These are phyloP conservation scores for Eucidaris tribuloides DNA, from an alignment of 35 echinoderm and acorn worm species.

Conservation along the genomic window DNA sequence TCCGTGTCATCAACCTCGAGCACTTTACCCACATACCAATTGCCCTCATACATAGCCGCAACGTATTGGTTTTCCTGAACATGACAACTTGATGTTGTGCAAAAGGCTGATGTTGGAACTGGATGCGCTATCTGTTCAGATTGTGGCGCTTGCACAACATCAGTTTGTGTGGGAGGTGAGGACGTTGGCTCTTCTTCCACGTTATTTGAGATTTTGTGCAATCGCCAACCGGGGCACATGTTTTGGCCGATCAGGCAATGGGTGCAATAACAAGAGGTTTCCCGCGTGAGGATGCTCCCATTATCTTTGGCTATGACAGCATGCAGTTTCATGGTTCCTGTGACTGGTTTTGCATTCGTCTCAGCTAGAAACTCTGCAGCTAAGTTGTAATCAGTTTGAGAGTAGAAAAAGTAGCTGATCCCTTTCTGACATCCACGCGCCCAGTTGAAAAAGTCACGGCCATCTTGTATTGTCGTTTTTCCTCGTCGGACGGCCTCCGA, in stretches of 20 bases:
- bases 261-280: constrained; percentile 38
- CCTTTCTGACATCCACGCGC: background rate
- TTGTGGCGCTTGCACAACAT: too few relatives aligned
- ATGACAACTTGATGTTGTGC: too few relatives aligned
- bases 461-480: constrained; percentile 51
- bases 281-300: background rate
- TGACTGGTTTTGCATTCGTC: constrained; percentile 15
- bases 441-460: constrained; percentile 33
- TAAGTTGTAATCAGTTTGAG: constrained; percentile 33
- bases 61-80: background rate
- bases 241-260: constrained; percentile 7
- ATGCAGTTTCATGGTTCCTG: constrained; percentile 53
- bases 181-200: too few relatives aligned
- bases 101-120: too few relatives aligned
- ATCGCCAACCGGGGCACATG: constrained; percentile 47
- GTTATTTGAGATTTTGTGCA: too few relatives aligned
- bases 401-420: constrained; percentile 47
- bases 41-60: background rate
- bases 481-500: constrained; percentile 42
- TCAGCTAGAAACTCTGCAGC: constrained; percentile 3
- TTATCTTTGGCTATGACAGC: constrained; percentile 31
- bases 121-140: too few relatives aligned
- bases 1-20: constrained; percentile 35
- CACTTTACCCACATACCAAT: constrained; percentile 38
- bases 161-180: too few relatives aligned